Evolutionary conservation across 1,140 invertebrate species (phyloP), one percentile per base, ranked within the genome.

Genomic region (Bicyclus anynana): DNA sequence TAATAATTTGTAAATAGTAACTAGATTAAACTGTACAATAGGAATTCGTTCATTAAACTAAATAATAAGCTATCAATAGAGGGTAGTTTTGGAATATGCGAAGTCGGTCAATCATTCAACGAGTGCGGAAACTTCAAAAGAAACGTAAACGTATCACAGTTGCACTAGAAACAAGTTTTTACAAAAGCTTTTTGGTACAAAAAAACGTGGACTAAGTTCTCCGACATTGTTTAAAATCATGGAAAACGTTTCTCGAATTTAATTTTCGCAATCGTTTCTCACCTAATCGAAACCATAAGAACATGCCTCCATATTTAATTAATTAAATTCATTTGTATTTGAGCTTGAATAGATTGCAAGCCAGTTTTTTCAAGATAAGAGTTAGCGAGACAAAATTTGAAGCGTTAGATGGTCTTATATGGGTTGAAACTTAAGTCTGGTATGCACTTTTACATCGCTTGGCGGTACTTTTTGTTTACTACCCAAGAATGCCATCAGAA

Each of bases 61-160:
- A n/a, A 23, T 23, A 23, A 23, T 23, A 23, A 23, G 2, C 27
- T 53, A 48, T 17, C 26, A 53, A 37, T 29, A 17, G 50, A 53
- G 27, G 40, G 17, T 12, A 44, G 17, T 44, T 44, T 44, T 44
- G 40, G 14, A 44, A 12, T 6, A 44, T 44, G 40, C 13, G 10
- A 44, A 44, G 16, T 20, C 29, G 29, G n/a, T 35, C 37, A 16
- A 38, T 2, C 16, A 18, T 12, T 10, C 10, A 20, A 44, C 17
- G 40, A 20, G 20, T 44, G 40, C 40, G 40, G 20, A 44, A 10
- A n/a, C n/a, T n/a, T n/a, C n/a, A 16, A 51, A 40, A 23, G 17
- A 57, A 52, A 67, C 60, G 72, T 80, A 70, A 70, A 59, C 66
- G 65, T 82, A 80, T 80, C 75, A 80, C 77, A 80, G 73, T 70